A percentile compares a stretch with the other conserved stretches of the same genome.
Conservation (phyloP, 1,140 invertebrate genomes). For the Hyles euphorbiae region DNA sequence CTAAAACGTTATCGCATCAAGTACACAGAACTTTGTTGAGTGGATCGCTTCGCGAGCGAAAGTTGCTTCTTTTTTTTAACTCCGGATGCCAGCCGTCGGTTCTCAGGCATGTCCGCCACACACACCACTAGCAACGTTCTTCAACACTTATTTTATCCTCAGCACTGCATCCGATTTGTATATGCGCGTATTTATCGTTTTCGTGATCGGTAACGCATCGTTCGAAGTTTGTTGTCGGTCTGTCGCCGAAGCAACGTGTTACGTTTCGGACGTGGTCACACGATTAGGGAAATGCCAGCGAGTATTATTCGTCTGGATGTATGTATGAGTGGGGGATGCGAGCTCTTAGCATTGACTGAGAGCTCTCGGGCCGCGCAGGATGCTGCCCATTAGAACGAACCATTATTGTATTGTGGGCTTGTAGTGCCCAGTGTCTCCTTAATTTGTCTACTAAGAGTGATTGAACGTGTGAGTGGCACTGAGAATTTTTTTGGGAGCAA, state of each 20-base stretch:
- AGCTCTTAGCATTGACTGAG: constrained; percentile 64
- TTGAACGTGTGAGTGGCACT: constrained; percentile 34
- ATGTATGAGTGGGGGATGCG: constrained; percentile 50
- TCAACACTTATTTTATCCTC: constrained; percentile 31
- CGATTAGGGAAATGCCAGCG: constrained; percentile 37
- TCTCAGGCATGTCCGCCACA: constrained; percentile 66
- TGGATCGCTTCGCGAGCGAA: constrained; percentile 41
- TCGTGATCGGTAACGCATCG: constrained; percentile 41
- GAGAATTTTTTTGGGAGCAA: constrained; percentile 20
- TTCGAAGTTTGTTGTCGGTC: constrained; percentile 4
- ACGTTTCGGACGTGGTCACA: constrained; percentile 31
- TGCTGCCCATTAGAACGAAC: constrained; percentile 64
- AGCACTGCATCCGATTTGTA: constrained; percentile 61
- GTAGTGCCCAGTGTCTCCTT: constrained; percentile 57
- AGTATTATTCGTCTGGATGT: constrained; percentile 34
- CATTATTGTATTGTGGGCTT: constrained; percentile 72
- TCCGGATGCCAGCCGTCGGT: constrained; percentile 56
- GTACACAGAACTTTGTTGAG: constrained; percentile 46
- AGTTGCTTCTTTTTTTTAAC: constrained; percentile 68
- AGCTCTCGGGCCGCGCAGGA: constrained; percentile 56
- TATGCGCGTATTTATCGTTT: constrained; percentile 24
- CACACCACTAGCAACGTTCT: constrained; percentile 35
- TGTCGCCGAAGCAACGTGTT: constrained; percentile 1
- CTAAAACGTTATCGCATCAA: constrained; percentile 73
- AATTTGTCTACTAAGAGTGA: constrained; percentile 40